Evolutionary conservation across 2,888 invertebrate genomes (phyloP), one percentile per base, ranked within the genome.

Genomic region (Drosophila anomelani): DNA sequence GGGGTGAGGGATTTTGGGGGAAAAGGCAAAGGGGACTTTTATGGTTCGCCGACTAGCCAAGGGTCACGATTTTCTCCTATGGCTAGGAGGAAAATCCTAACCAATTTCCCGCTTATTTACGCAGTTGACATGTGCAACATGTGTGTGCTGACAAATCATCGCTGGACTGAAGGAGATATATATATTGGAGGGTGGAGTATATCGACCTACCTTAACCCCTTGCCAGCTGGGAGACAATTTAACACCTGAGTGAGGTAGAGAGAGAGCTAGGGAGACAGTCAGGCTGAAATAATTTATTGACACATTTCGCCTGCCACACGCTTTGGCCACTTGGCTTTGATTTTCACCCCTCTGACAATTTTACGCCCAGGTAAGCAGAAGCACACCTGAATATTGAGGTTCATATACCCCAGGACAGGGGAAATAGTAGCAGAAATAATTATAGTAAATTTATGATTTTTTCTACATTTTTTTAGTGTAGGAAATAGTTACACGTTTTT

Each of bases 41-140:
- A 81, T 73, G 83, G 74, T 32, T 74, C 59, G 7, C 9, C 60
- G 36, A 38, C 38, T 58, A 56, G 36, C 38, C 41, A 34, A 44
- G 57, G 68, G 66, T 68, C 34, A 34, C 17, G 51, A 29, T 23
- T 58, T 53, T 58, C 44, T 43, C 20, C 15, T 53, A 49, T 38
- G 41, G 39, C n/a, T 58, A 34, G 56, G n/a, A 26, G 26, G 26
- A 26, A 26, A 26, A 29, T 60, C 54, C 73, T 64, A 75, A 81
- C 66, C 85, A 81, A 83, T 85, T 85, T 85, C 79, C 79, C 87
- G 85, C 76, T 80, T 85, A 82, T 85, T 85, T 84, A 85, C 87
- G 77, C 84, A 78, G 72, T 66, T 83, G 84, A 85, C 81, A 80
- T 74, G 79, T 77, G 81, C 87, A 86, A 81, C 86, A 86, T 83